These are phyloP conservation scores for Pontoporia blainvillei DNA, from an alignment of 2,113 vertebrate genomes.

Conservation along the genomic window DNA sequence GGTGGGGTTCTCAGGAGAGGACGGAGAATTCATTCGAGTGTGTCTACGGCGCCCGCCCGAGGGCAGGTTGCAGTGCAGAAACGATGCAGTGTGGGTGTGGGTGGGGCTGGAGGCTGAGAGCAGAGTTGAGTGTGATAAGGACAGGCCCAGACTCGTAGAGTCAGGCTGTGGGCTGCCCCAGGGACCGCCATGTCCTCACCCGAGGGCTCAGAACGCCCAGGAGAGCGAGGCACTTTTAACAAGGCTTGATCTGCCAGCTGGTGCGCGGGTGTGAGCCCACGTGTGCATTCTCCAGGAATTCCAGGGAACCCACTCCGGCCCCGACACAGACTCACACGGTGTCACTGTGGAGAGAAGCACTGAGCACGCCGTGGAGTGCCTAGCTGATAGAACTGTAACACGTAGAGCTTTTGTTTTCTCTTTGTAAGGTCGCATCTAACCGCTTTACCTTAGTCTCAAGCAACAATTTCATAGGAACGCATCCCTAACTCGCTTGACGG, in stretches of 20 bases:
- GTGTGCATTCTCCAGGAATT: not conserved
- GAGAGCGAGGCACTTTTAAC: not conserved
- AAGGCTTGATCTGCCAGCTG: too few relatives aligned
- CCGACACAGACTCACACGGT: fast-evolving
- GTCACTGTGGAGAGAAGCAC: fast-evolving
- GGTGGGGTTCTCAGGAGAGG: not conserved
- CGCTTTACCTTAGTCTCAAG: not conserved
- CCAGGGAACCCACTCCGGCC: fast-evolving
- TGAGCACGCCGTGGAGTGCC: not conserved
- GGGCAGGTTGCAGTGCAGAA: not conserved
- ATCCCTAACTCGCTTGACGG: not conserved
- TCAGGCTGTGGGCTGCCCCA: not conserved
- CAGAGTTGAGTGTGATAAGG: fast-evolving
- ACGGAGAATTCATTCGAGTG: fast-evolving
- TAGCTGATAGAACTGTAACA: fast-evolving
- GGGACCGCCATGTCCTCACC: fast-evolving
- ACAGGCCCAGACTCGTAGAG: not conserved
- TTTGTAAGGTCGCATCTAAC: not conserved
- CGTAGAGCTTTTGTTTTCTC: not conserved
- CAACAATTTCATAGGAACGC: not conserved
- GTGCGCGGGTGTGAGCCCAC: fast-evolving
- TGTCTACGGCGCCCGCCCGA: not conserved
- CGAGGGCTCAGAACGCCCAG: not conserved
- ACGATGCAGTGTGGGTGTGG: fast-evolving
- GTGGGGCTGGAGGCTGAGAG: fast-evolving